A percentile compares a stretch with the other conserved stretches of the same genome.
Conservation (phyloP, 2,797 vertebrate genomes). For the Carapus acus region DNA sequence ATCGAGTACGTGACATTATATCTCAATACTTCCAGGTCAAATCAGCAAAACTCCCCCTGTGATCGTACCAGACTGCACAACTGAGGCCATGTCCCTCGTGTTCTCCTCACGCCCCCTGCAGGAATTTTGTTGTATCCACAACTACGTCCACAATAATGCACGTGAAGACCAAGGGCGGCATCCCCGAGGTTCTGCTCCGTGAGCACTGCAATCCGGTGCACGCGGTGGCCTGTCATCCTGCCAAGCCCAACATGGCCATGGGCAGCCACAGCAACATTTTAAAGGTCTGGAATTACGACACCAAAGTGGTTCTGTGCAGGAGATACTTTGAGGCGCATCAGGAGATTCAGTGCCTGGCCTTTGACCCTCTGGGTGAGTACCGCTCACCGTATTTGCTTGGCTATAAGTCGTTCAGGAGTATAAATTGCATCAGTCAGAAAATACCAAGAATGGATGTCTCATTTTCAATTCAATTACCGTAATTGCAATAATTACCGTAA, state of each 20-base stretch:
- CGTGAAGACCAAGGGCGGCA: conserved; percentile 65
- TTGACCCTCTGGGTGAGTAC: conserved; percentile 79
- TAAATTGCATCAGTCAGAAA: too few species aligned
- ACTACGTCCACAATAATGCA: conserved; percentile 72
- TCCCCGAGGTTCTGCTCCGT: conserved; percentile 66
- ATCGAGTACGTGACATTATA: conserved; percentile 68
- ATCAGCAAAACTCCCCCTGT: too few species aligned
- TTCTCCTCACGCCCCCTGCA: conserved; percentile 48
- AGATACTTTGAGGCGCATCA: conserved; percentile 70
- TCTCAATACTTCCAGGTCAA: not conserved
- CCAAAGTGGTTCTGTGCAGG: conserved; percentile 66
- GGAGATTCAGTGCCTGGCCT: conserved; percentile 77
- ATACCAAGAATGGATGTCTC: too few species aligned
- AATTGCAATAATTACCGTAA: too few species aligned
- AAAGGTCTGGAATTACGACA: conserved; percentile 81
- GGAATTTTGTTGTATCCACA: conserved; percentile 85
- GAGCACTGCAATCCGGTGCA: conserved; percentile 72
- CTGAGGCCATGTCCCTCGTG: too few species aligned
- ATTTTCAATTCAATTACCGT: too few species aligned
- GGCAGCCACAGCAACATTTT: conserved; percentile 79
- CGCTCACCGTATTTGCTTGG: not conserved
- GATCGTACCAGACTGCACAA: too few species aligned
- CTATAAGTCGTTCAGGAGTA: too few species aligned
- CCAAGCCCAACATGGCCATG: conserved; percentile 67
- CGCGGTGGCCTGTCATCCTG: conserved; percentile 84